phyloP scores from a whole-genome alignment of 2,113 vertebrate species.

The Zootoca vivipara region DNA sequence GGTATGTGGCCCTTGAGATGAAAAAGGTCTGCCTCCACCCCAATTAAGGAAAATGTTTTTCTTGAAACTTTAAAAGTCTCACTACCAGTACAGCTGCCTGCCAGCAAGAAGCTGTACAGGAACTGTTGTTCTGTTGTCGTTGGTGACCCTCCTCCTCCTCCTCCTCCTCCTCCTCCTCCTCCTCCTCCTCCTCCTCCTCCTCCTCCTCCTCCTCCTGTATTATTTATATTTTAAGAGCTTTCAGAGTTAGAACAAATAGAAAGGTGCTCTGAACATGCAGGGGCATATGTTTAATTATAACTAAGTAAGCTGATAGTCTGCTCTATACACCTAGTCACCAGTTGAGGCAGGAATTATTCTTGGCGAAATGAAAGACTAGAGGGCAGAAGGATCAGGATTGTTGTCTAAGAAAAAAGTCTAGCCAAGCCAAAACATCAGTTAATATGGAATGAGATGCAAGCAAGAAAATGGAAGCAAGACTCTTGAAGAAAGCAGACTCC shows the following conservation, averaged over 20 bases:
- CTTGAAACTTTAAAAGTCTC: too few relatives aligned
- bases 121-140: not conserved
- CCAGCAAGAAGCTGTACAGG: not conserved
- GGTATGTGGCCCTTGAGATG: too few relatives aligned
- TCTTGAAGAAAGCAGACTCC: not conserved
- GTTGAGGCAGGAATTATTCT: constrained; percentile 26
- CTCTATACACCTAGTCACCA: not conserved
- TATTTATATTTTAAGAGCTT: constrained; percentile 3
- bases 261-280: constrained; percentile 15
- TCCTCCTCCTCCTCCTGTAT: not conserved
- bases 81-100: not conserved
- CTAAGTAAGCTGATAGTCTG: constrained; percentile 7
- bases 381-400: not conserved
- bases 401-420: not conserved
- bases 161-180: not conserved
- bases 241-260: constrained; percentile 12
- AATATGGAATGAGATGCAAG: not conserved
- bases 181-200: not conserved
- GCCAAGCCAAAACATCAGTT: too few relatives aligned
- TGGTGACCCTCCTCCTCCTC: not conserved
- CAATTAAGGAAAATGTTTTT: too few relatives aligned
- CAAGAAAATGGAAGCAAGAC: not conserved
- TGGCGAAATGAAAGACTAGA: not conserved
- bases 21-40: too few relatives aligned
- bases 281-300: constrained; percentile 32